phyloP scores from a whole-genome alignment of 2,888 invertebrate genomes.

The Caenorhabditis drosophilae region DNA sequence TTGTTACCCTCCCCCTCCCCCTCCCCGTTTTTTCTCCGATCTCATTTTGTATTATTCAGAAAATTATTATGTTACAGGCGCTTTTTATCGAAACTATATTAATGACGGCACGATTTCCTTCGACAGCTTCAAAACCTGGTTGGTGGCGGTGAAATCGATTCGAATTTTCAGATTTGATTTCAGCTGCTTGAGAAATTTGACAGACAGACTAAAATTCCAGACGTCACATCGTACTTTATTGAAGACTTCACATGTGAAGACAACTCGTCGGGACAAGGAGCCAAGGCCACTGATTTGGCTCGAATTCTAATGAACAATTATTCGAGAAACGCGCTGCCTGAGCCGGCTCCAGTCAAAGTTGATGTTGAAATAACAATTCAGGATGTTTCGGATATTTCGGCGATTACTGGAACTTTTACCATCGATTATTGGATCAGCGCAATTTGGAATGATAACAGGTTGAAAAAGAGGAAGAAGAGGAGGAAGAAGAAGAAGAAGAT shows the following conservation, averaged over 20 bases:
- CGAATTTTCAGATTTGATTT: background rate
- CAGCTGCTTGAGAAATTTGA: background rate
- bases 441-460: slow-evolving; percentile 64
- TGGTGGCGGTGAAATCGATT: too few species aligned
- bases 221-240: slow-evolving; percentile 18
- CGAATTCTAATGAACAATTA: slow-evolving; percentile 62
- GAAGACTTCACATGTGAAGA: slow-evolving; percentile 29
- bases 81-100: slow-evolving; percentile 36
- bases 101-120: slow-evolving; percentile 23
- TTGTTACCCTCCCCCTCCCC: too few species aligned
- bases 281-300: slow-evolving; percentile 63
- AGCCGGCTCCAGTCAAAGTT: slow-evolving; percentile 63
- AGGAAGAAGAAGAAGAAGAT: background rate
- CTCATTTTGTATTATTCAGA: background rate
- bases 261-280: slow-evolving; percentile 11
- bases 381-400: slow-evolving; percentile 66
- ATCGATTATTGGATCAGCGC: slow-evolving; percentile 68
- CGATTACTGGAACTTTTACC: slow-evolving; percentile 63
- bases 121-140: too few species aligned
- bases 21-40: too few species aligned
- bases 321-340: slow-evolving; percentile 65
- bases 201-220: slow-evolving; percentile 2
- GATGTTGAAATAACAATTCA: slow-evolving; percentile 67
- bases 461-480: background rate
- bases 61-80: slow-evolving; percentile 23